Conservation (phyloP, 1,140 invertebrate genomes). For the Battus philenor region DNA sequence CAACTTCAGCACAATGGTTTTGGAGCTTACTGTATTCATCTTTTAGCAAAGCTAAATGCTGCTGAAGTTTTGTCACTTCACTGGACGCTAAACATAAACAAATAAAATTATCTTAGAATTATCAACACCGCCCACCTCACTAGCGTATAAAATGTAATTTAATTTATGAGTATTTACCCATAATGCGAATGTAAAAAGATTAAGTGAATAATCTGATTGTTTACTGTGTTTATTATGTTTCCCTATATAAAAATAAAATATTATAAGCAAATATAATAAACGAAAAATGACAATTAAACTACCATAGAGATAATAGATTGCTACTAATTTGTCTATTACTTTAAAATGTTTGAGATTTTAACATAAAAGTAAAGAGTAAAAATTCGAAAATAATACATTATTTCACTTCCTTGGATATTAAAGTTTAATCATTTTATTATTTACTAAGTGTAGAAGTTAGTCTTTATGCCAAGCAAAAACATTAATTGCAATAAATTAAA, state of each 20-base stretch:
- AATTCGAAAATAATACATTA: too few relatives aligned
- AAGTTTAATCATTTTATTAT: too few relatives aligned
- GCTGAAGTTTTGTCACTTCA: slow-evolving; percentile 87
- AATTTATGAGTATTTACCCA: slow-evolving; percentile 49
- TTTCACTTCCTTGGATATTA: too few relatives aligned
- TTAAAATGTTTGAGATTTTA: too few relatives aligned
- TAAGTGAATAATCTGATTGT: slow-evolving; percentile 18
- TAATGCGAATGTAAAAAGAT: slow-evolving; percentile 27
- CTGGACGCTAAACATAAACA: slow-evolving; percentile 61
- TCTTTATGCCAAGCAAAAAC: too few relatives aligned
- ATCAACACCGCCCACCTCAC: slow-evolving; percentile 64
- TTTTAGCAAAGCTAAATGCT: slow-evolving; percentile 89
- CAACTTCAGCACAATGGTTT: slow-evolving; percentile 86
- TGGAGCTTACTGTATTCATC: slow-evolving; percentile 95
- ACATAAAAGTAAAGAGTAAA: too few relatives aligned
- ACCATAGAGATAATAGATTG: slow-evolving; percentile 15
- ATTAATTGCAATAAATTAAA: too few relatives aligned
- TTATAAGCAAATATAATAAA: slow-evolving; percentile 27
- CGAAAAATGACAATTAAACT: slow-evolving; percentile 26
- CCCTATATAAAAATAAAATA: slow-evolving; percentile 29
- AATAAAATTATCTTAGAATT: slow-evolving; percentile 27
- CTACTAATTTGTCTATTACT: too few relatives aligned
- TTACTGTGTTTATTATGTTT: slow-evolving; percentile 21
- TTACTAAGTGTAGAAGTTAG: too few relatives aligned
- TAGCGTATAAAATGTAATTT: slow-evolving; percentile 19